These are phyloP conservation scores for Acanthoscelides obtectus DNA, from an alignment of 2,888 invertebrate species.

Conservation along the genomic window DNA sequence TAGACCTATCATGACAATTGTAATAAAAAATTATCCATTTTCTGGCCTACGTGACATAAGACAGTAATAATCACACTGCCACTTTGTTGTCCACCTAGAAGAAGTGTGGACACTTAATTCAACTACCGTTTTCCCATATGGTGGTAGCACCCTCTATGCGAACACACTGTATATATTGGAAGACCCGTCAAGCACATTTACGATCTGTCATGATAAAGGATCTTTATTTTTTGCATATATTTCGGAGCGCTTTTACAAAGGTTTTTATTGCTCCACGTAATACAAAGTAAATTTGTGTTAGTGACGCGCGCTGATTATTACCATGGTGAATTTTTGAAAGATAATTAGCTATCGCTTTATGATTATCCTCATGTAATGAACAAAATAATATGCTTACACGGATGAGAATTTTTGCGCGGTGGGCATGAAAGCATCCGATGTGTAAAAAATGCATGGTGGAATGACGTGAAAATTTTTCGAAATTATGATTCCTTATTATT, in stretches of 20 bases:
- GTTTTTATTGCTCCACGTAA: not conserved
- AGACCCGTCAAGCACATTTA: too few species aligned
- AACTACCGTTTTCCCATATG: too few species aligned
- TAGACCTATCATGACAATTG: too few species aligned
- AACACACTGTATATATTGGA: too few species aligned
- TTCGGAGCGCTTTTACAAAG: not conserved
- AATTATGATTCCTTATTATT: not conserved
- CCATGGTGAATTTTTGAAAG: conserved; percentile 1
- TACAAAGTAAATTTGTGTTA: not conserved
- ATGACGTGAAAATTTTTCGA: not conserved
- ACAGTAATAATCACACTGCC: too few species aligned
- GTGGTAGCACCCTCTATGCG: too few species aligned
- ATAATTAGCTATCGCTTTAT: conserved; percentile 1
- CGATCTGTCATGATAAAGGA: not conserved
- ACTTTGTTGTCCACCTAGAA: too few species aligned
- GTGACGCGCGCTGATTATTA: not conserved
- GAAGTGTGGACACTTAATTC: too few species aligned
- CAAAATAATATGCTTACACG: not conserved
- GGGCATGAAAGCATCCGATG: not conserved
- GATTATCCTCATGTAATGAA: conserved; percentile 5
- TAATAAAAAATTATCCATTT: too few species aligned
- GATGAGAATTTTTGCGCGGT: not conserved
- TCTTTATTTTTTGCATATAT: not conserved
- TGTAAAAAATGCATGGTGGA: not conserved
- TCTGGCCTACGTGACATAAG: too few species aligned